Percentiles rank a stretch among this genome's conserved stretches.
Evolutionary conservation across 2,113 vertebrate species (phyloP).

Genomic region (Xyrauchen texanus): DNA sequence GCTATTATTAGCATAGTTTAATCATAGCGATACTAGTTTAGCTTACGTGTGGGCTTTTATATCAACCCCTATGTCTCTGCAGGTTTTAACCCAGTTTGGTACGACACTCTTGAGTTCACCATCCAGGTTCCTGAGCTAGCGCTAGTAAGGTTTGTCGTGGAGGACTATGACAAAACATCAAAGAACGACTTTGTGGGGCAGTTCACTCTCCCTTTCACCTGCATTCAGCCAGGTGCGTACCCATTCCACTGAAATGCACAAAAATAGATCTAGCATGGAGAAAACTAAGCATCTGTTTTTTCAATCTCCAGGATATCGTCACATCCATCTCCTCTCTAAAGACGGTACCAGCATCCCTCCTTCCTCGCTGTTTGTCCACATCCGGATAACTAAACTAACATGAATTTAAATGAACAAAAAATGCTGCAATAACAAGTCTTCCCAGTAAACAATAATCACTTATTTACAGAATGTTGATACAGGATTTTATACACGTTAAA

Average conservation of each 20-base stretch:
- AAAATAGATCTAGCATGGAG: not conserved
- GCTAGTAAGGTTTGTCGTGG: conserved; percentile 88
- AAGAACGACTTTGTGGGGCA: conserved; percentile 93
- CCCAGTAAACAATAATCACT: not conserved
- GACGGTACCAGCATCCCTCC: conserved; percentile 89
- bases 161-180: conserved; percentile 90
- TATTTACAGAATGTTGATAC: conserved; percentile 4
- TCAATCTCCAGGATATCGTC: conserved; percentile 84
- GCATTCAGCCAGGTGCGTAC: conserved; percentile 83
- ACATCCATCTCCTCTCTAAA: conserved; percentile 90
- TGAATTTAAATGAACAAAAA: conserved; percentile 35
- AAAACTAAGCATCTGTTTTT: not conserved
- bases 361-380: conserved; percentile 87
- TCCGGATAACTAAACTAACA: conserved; percentile 68
- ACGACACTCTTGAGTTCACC: conserved; percentile 84
- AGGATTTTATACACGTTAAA: not conserved
- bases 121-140: conserved; percentile 85
- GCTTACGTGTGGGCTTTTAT: not conserved
- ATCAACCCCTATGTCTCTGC: not conserved
- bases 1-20: not conserved
- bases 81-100: conserved; percentile 94
- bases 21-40: no score
- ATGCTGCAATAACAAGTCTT: conserved; percentile 28
- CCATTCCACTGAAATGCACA: not conserved
- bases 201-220: conserved; percentile 86